Percentiles rank a stretch among this genome's conserved stretches.
Evolutionary conservation across 2,113 vertebrate genomes (phyloP).

Genomic region (Callionymus lyra): DNA sequence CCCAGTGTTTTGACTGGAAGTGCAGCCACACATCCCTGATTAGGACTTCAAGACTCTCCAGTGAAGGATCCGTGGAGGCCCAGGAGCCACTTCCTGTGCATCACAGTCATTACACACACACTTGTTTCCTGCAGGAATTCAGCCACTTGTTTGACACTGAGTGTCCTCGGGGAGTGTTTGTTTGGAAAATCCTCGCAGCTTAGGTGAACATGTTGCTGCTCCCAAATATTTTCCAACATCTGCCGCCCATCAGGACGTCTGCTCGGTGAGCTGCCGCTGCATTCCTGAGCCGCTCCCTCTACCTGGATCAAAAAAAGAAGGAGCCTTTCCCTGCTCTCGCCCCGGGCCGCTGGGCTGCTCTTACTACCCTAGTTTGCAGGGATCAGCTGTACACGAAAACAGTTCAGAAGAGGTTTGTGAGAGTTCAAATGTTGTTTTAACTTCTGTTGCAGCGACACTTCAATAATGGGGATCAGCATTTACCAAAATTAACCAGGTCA

Average conservation of each 20-base stretch:
- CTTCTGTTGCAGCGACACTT: slow-evolving; percentile 5
- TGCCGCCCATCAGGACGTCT: slow-evolving; percentile 66
- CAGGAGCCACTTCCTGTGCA: slow-evolving; percentile 51
- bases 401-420: too few relatives aligned
- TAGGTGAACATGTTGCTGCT: slow-evolving; percentile 61
- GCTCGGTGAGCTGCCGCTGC: slow-evolving; percentile 60
- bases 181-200: slow-evolving; percentile 30
- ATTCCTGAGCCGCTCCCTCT: slow-evolving; percentile 66
- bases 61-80: slow-evolving; percentile 46
- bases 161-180: slow-evolving; percentile 23
- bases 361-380: slow-evolving; percentile 16
- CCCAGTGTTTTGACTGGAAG: slow-evolving; percentile 44
- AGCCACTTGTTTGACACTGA: slow-evolving; percentile 20
- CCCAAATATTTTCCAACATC: slow-evolving; percentile 63
- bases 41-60: slow-evolving; percentile 53
- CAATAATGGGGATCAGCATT: too few relatives aligned
- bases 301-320: slow-evolving; percentile 52
- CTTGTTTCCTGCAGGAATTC: slow-evolving; percentile 28
- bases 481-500: too few relatives aligned
- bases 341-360: slow-evolving; percentile 35
- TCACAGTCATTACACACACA: slow-evolving; percentile 41
- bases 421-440: slow-evolving; percentile 25
- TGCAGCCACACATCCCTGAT: slow-evolving; percentile 54
- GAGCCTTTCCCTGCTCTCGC: slow-evolving; percentile 40
- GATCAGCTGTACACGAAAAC: slow-evolving; percentile 5